Evolutionary conservation across 2,113 vertebrate species (phyloP).

Genomic region (Lipophrys pholis): DNA sequence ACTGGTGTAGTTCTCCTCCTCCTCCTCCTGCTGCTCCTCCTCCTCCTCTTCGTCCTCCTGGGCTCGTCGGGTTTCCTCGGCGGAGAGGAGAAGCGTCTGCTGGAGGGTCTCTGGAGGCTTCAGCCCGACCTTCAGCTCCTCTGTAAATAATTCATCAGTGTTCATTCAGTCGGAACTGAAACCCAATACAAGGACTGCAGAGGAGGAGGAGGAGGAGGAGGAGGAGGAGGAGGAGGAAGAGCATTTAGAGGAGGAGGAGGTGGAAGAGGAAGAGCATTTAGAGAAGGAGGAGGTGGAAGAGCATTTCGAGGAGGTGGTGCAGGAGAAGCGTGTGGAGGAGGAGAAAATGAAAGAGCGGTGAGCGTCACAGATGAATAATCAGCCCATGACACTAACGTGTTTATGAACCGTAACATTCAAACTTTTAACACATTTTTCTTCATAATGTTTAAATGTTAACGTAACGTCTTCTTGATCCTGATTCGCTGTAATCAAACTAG

Average conservation of each 20-base stretch:
- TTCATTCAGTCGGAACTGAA: conserved; percentile 79
- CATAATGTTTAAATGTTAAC: no score
- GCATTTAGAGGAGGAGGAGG: not conserved
- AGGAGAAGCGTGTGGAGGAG: no score
- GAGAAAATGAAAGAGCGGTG: no score
- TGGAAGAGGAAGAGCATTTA: no score
- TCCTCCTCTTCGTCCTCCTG: not conserved
- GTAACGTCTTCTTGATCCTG: no score
- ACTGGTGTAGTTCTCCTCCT: not conserved
- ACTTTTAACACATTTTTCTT: no score
- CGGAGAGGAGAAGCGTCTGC: conserved; percentile 7
- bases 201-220: not conserved
- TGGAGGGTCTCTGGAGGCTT: conserved; percentile 25
- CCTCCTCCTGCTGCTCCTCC: not conserved
- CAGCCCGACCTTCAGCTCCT: conserved; percentile 66
- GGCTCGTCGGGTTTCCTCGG: not conserved
- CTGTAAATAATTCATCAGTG: conserved; percentile 82
- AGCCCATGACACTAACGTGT: no score
- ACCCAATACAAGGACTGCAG: conserved; percentile 72
- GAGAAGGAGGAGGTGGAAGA: no score
- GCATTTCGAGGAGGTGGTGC: no score
- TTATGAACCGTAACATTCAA: no score
- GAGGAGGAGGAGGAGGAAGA: conserved; percentile 21
- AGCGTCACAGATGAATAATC: no score
- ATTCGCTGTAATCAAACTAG: no score